Base-by-base conservation (phyloP, 1,140 invertebrate species). In the Lepidurus packardi region DNA sequence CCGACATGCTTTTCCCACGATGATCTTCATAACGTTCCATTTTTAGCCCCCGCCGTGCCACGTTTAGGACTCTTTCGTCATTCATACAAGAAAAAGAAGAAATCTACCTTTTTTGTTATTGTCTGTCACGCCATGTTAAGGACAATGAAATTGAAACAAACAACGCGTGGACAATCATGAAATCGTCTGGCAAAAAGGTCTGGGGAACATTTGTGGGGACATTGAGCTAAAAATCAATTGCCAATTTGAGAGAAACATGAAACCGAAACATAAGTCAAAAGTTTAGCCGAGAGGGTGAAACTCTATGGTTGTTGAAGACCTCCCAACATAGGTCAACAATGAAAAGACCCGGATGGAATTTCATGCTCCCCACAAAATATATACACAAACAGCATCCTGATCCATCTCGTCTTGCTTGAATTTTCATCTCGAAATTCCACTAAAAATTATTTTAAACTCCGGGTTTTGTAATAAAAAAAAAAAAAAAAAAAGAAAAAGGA, bases 301-400 rank as follows among this genome's bases (percentile, higher is more conserved):
- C 34, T 34, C 21, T 65, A 65, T 21, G 53, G 53, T 65, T 65
- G 53, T 65, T n/a, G 16, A 65, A 65, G 53, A 65, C 53, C 53
- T 65, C 53, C 53, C 53, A 65, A 65, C 53, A 21, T 65, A 65
- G 53, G 53, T 65, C 53, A 65, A 65, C 53, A 65, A 65, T 65
- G 53, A 65, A 65, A 65, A 65, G 53, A 16, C 53, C 53, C 53
- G 53, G 53, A 65, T 65, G 53, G 53, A 65, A 65, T 65, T 65
- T 65, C 53, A 65, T 65, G 16, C 53, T 21, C 53, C 53, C 45
- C 10, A 65, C 53, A 65, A 21, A 13, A 65, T 65, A 11, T n/a
- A 65, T 9, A 13, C 53, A 9, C 53, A 13, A 65, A 65, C 13
- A 65, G 21, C 21, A 65, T n/a, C 53, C 16, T n/a, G 16, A 65